Conservation (phyloP, 2,797 vertebrate species). For the Melanotaenia pygmaea region DNA sequence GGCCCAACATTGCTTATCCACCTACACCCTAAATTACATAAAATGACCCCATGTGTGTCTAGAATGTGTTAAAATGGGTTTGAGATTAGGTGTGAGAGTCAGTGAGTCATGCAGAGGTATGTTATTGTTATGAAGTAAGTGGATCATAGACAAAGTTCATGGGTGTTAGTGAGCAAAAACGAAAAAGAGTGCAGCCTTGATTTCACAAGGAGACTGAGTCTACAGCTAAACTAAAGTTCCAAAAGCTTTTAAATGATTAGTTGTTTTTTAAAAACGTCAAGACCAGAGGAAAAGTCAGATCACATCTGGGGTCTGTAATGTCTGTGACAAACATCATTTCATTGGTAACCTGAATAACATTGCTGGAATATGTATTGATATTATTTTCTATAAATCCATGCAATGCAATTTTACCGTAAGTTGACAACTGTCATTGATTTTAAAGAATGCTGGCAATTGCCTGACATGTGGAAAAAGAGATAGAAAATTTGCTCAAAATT, state of each 20-base stretch:
- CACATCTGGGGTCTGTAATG: not conserved
- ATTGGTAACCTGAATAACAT: not conserved
- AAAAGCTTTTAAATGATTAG: no score
- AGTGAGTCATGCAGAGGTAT: conserved; percentile 6
- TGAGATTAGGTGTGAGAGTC: conserved; percentile 1
- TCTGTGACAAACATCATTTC: not conserved
- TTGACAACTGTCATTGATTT: not conserved
- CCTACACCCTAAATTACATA: conserved; percentile 40
- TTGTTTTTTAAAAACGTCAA: not conserved
- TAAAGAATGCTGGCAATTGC: not conserved
- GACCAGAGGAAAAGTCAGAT: not conserved
- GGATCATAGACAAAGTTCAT: conserved; percentile 31
- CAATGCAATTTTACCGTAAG: not conserved
- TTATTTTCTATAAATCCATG: no score
- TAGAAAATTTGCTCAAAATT: no score
- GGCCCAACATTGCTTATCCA: conserved; percentile 45
- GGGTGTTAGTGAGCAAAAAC: not conserved
- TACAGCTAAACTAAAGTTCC: no score
- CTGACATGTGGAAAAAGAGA: no score
- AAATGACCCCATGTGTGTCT: conserved; percentile 27
- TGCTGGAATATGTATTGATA: not conserved
- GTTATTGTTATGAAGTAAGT: conserved; percentile 8
- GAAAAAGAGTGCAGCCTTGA: not conserved
- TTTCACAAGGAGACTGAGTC: not conserved
- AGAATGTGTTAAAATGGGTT: not conserved